Conservation (phyloP, 2,797 vertebrate genomes). For the Macropus fuliginosus region DNA sequence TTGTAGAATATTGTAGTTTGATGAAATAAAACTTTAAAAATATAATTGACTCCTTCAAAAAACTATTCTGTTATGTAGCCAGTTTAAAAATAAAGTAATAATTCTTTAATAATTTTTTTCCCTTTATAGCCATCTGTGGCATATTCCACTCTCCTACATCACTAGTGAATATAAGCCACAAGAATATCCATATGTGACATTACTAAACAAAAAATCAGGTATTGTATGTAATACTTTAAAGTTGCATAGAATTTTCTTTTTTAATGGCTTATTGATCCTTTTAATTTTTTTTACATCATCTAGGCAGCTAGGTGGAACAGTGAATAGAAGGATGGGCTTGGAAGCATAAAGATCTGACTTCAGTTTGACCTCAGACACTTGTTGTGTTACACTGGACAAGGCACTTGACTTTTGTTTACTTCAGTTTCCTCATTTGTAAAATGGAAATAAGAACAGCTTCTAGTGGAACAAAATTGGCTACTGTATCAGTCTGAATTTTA, state of each 20-base stretch:
- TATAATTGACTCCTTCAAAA: not conserved
- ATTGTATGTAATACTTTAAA: slow-evolving; percentile 55
- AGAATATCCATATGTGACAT: slow-evolving; percentile 84
- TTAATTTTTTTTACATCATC: not conserved
- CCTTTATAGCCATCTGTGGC: slow-evolving; percentile 90
- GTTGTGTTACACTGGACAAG: not conserved
- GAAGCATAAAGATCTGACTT: not conserved
- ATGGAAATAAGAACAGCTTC: not conserved
- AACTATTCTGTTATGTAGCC: slow-evolving; percentile 9
- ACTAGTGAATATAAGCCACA: slow-evolving; percentile 88
- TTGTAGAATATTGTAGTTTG: slow-evolving; percentile 35
- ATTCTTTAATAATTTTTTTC: slow-evolving; percentile 59
- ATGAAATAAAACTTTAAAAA: slow-evolving; percentile 39
- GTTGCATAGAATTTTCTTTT: not conserved
- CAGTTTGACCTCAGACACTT: not conserved
- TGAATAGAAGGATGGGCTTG: not conserved
- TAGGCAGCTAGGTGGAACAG: not conserved
- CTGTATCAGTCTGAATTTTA: not conserved
- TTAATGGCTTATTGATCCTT: not conserved
- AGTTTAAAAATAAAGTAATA: slow-evolving; percentile 38
- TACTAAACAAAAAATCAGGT: slow-evolving; percentile 92
- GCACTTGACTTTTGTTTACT: not conserved
- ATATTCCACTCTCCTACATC: slow-evolving; percentile 93
- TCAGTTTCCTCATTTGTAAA: not conserved
- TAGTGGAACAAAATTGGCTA: not conserved